phyloP scores from a whole-genome alignment of 2,113 vertebrate genomes.

The Oryzias celebensis region DNA sequence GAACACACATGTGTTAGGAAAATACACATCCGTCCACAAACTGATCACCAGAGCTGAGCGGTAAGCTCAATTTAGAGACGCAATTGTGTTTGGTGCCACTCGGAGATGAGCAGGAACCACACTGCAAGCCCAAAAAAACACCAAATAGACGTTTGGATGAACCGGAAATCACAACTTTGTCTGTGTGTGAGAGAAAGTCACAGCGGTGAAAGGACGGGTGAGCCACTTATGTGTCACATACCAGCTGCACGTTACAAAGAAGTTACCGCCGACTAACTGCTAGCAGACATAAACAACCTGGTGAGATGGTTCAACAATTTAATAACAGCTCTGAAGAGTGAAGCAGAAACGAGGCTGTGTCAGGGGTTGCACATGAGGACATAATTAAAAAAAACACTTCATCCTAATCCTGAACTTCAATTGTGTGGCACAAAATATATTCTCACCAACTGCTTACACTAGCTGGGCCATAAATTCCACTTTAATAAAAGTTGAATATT shows the following conservation, averaged over 20 bases:
- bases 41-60: constrained; percentile 50
- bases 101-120: constrained; percentile 57
- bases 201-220: constrained; percentile 30
- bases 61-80: constrained; percentile 59
- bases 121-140: constrained; percentile 51
- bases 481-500: too few relatives aligned
- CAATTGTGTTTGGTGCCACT: constrained; percentile 56
- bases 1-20: constrained; percentile 6
- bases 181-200: constrained; percentile 27
- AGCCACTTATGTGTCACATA: constrained; percentile 34
- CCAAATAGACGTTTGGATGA: constrained; percentile 43
- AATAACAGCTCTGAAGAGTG: too few relatives aligned
- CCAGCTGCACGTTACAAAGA: constrained; percentile 34
- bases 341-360: too few relatives aligned
- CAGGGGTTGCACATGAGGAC: too few relatives aligned
- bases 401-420: too few relatives aligned
- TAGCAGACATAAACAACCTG: constrained; percentile 26
- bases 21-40: constrained; percentile 58
- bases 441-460: too few relatives aligned
- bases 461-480: too few relatives aligned
- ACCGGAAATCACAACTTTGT: constrained; percentile 53
- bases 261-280: constrained; percentile 34
- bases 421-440: too few relatives aligned
- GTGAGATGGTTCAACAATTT: constrained; percentile 4
- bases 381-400: too few relatives aligned